A percentile compares a stretch with the other conserved stretches of the same genome.
Evolutionary conservation across 2,888 invertebrate genomes (phyloP).

Genomic region (Meloe dianella): DNA sequence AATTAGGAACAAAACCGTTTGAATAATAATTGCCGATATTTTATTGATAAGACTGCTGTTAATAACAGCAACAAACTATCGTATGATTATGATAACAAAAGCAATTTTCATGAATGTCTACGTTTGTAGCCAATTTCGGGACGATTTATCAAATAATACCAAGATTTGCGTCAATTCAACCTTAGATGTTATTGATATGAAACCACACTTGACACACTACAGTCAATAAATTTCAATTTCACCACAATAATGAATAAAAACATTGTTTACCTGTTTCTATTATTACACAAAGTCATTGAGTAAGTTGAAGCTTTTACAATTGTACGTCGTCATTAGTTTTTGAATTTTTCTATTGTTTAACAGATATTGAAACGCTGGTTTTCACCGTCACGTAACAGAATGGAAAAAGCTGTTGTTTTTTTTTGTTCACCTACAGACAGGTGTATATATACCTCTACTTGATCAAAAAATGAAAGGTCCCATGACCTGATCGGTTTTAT

Average conservation of each 20-base stretch:
- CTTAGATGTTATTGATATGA: not conserved
- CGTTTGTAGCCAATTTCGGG: not conserved
- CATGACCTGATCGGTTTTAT: not conserved
- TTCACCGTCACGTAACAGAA: not conserved
- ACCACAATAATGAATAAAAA: too few species aligned
- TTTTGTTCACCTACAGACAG: not conserved
- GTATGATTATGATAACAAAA: too few species aligned
- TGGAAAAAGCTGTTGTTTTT: not conserved
- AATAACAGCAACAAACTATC: not conserved
- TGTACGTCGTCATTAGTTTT: not conserved
- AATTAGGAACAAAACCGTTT: not conserved
- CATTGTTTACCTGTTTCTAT: not conserved
- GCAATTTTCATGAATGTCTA: not conserved
- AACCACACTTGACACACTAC: constrained; percentile 1
- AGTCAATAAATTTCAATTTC: not conserved
- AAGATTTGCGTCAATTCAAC: not conserved
- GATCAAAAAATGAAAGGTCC: not conserved
- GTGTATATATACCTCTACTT: not conserved
- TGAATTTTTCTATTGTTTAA: too few species aligned
- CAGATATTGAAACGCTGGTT: too few species aligned
- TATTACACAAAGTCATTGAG: too few species aligned
- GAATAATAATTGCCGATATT: not conserved
- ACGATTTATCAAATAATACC: not conserved
- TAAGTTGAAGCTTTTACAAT: too few species aligned
- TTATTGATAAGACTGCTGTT: not conserved